A percentile compares a stretch with the other conserved stretches of the same genome.
Conservation (phyloP, 1,140 invertebrate genomes). For the Harlomillsia oculata region DNA sequence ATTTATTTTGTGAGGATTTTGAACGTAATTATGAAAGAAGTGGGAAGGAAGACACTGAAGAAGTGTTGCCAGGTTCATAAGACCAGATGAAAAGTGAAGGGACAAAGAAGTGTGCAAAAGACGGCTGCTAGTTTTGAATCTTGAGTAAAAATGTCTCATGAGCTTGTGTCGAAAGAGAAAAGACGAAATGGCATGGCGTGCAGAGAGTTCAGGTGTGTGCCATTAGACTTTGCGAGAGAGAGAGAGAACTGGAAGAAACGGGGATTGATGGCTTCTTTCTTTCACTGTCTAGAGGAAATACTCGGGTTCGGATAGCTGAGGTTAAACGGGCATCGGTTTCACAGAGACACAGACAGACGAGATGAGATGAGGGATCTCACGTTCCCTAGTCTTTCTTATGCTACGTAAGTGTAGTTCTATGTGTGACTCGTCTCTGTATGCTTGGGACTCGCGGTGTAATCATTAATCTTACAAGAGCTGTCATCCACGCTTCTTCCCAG, state of each 20-base stretch:
- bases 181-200: too few species aligned
- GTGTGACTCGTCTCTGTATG: conserved; percentile 24
- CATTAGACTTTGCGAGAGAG: too few species aligned
- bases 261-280: background rate
- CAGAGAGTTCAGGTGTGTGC: too few species aligned
- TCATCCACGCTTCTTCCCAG: conserved; percentile 27
- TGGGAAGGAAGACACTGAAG: background rate
- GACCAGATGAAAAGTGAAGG: background rate
- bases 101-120: conserved; percentile 2
- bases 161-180: too few species aligned
- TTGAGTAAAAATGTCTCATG: too few species aligned
- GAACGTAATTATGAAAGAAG: background rate
- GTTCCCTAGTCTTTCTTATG: conserved; percentile 25
- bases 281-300: background rate
- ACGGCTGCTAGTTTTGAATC: too few species aligned
- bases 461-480: conserved; percentile 25
- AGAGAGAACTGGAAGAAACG: background rate
- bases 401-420: too few species aligned
- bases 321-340: too few species aligned
- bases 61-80: background rate
- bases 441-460: conserved; percentile 19
- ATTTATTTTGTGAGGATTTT: background rate
- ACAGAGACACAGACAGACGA: too few species aligned
- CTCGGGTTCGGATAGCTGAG: too few species aligned
- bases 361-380: conserved; percentile 19